phyloP scores from a whole-genome alignment of 2,888 invertebrate species.

The Agriopis leucophaearia region DNA sequence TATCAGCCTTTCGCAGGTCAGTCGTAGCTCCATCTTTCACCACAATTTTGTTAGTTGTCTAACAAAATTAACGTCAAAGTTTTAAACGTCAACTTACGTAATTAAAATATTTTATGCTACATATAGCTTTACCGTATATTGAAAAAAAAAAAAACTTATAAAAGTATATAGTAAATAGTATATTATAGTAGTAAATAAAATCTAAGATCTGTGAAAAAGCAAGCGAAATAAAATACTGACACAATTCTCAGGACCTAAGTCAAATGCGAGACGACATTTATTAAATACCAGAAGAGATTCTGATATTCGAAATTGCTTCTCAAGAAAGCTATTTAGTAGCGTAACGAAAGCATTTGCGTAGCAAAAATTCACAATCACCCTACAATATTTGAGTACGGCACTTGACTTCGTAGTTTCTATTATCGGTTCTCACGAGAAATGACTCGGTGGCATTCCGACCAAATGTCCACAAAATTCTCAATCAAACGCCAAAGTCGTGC shows the following conservation, averaged over 20 bases:
- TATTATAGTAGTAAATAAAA: conserved; percentile 9
- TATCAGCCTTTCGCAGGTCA: no score
- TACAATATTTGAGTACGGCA: conserved; percentile 72
- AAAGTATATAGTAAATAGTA: neutral
- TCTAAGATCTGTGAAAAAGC: conserved; percentile 8
- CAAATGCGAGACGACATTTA: conserved; percentile 62
- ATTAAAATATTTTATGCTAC: no score
- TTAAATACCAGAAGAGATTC: conserved; percentile 58
- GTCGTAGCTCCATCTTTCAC: no score
- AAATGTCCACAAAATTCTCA: conserved; percentile 75
- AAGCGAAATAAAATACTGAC: conserved; percentile 54
- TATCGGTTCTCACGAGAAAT: conserved; percentile 84
- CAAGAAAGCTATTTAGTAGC: conserved; percentile 75
- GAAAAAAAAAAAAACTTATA: neutral
- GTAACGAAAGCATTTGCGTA: conserved; percentile 81
- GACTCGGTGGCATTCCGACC: conserved; percentile 73
- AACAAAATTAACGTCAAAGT: no score
- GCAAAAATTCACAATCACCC: conserved; percentile 80
- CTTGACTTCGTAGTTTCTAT: conserved; percentile 65
- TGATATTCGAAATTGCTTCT: conserved; percentile 69
- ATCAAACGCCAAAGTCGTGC: conserved; percentile 83
- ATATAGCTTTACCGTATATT: neutral
- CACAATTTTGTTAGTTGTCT: no score
- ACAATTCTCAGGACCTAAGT: conserved; percentile 74
- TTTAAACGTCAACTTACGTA: no score